Conservation (phyloP, 2,888 invertebrate species). For the Coelinius sp. region DNA sequence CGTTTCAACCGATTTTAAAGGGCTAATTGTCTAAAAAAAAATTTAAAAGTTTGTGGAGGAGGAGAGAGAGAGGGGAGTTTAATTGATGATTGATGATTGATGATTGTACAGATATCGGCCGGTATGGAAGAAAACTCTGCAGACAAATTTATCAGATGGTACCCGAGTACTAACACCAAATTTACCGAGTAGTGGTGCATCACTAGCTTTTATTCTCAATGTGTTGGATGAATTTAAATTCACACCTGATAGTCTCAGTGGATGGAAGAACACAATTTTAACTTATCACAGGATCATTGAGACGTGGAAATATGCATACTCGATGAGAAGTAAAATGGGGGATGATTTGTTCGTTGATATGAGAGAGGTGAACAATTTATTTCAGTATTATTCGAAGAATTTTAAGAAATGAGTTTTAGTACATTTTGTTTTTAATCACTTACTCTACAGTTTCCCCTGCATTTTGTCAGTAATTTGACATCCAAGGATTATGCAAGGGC, state of each 20-base stretch:
- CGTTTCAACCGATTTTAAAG: conserved; percentile 23
- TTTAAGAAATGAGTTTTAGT: no score
- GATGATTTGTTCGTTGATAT: conserved; percentile 77
- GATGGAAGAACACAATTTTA: conserved; percentile 61
- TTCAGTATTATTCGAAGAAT: neutral
- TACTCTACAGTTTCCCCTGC: no score
- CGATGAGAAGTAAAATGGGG: conserved; percentile 86
- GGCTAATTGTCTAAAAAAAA: no score
- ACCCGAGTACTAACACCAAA: conserved; percentile 83
- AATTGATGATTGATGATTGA: conserved; percentile 19
- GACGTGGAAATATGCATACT: conserved; percentile 93
- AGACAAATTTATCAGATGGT: conserved; percentile 74
- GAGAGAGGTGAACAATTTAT: conserved; percentile 55
- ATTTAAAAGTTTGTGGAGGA: no score
- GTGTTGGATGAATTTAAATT: conserved; percentile 78
- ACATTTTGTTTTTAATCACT: no score
- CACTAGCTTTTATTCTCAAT: conserved; percentile 87
- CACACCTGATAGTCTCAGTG: conserved; percentile 64
- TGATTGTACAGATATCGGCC: conserved; percentile 69
- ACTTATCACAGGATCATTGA: conserved; percentile 89
- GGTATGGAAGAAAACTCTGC: conserved; percentile 78
- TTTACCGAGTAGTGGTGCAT: conserved; percentile 88
- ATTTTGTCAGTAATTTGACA: no score
- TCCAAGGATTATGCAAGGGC: conserved; percentile 75
- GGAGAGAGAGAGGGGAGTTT: neutral